Conservation (phyloP, 2,113 vertebrate genomes). For the Upupa epops region DNA sequence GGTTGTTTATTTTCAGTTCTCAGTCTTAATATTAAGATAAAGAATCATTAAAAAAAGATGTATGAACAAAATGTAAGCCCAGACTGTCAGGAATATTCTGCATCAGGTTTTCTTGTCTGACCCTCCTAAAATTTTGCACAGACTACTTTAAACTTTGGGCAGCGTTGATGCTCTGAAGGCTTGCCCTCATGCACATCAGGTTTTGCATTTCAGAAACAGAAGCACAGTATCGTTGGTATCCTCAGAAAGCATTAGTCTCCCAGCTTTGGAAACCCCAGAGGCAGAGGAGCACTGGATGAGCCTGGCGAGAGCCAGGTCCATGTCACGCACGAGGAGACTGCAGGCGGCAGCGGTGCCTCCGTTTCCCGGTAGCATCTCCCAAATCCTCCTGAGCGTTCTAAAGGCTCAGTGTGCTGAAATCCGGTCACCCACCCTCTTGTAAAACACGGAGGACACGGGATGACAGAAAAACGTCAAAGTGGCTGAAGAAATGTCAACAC, state of each 20-base stretch:
- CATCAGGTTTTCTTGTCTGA: background rate
- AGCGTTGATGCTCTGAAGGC: background rate
- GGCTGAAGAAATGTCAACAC: conserved; percentile 14
- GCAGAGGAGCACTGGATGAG: rapidly evolving
- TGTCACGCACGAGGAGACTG: rapidly evolving
- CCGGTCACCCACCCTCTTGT: background rate
- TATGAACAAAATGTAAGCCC: background rate
- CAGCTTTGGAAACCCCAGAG: background rate
- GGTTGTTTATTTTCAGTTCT: background rate
- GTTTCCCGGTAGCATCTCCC: background rate
- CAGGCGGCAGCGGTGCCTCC: background rate
- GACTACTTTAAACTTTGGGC: background rate
- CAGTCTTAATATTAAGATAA: background rate
- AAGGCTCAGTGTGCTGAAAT: background rate
- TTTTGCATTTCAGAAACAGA: background rate
- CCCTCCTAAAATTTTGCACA: background rate
- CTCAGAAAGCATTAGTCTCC: background rate
- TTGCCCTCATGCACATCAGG: background rate
- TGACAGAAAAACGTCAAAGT: background rate
- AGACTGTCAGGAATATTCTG: background rate
- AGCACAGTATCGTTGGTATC: background rate
- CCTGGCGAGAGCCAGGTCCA: background rate
- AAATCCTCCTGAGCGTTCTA: background rate
- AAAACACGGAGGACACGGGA: background rate
- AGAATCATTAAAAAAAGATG: background rate